Base-by-base conservation (phyloP, 2,113 vertebrate genomes). In the Anser cygnoides region DNA sequence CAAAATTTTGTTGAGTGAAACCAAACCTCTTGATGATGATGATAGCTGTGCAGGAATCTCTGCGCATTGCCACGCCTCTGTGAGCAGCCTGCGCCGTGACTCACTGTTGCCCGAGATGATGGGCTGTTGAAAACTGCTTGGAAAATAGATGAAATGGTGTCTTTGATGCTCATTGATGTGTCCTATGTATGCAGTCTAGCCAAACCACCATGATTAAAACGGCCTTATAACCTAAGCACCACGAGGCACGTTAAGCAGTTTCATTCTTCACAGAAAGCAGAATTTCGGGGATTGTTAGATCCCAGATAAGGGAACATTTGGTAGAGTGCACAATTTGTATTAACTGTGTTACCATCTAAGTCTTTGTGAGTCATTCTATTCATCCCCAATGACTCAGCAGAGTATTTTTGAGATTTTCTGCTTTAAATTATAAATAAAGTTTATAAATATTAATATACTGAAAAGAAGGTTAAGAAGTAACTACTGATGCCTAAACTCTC, bases 341-440 rank as follows among this genome's bases (percentile, higher is more conserved):
- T 93, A 86, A 67, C 80, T 86, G 62, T 58, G 25, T 83, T 94
- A 65, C 21, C 29, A 57, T 77, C 67, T 33, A 68, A 83, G 65
- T 52, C 82, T 93, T 95, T 96, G 63, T 93, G 90, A 94, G 85
- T 95, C 90, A 93, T 80, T 52, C 52, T 92, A 63, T 91, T 95
- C 91, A 75, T 84, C 52, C 49, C 57, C 70, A 65, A 35, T 84
- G 91, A 95, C 92, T 91, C 91, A 95, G 87, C 66, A 92, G 55
- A n/a, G 43, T 67, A 79, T 74, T 95, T 95, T 71, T 84, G 50
- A 95, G 83, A 86, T 93, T 93, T 96, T 86, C 39, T 79, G 70
- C 72, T 96, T 88, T 83, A 92, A 90, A 86, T 92, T 96, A 88
- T 84, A 88, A 93, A 77, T 90, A 71, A 6, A 20, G 9, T 33